Base-by-base conservation (phyloP, 1,140 invertebrate species). In the Magallana ariakensis region DNA sequence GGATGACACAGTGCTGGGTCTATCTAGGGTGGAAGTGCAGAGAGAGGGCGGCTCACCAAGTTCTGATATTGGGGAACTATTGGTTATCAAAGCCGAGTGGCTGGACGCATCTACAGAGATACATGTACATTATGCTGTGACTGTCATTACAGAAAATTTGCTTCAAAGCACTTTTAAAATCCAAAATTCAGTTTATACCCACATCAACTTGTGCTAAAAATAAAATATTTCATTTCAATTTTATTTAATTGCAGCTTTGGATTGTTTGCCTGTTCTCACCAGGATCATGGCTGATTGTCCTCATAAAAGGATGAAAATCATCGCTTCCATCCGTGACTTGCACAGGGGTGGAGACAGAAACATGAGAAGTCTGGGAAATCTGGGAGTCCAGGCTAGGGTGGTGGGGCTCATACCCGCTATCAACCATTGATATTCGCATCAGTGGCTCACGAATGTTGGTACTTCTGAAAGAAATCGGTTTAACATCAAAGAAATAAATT, bases 341-440 rank as follows among this genome's bases (percentile, higher is more conserved):
- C 22, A 75, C 66, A 11, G 66, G 66, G 9, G 66, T 75, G 13
- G 66, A 75, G 13, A 75, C 66, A 26, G 66, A 75, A 10, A 75
- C 15, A 22, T 75, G 66, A 9, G 66, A 75, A 33, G 19, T 75
- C 9, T 75, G 66, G 8, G 66, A 75, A 33, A 75, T 33, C 9
- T 75, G 66, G 9, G 66, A 75, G 19, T 75, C 66, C 26, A 75
- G 22, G 33, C 66, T 75, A 26, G 66, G 66, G 22, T 75, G 66
- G 15, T 75, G 66, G 33, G 33, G 33, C 33, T 75, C 66, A 4
- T 75, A 75, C 11, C 66, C 66, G 33, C 66, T 75, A 26, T 75
- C 66, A 13, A 46, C 62, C 19, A 70, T 26, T 1, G 22, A 13
- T 11, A 75, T 26, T 9, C 66, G 66, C 22, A 75, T 75, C 4